Percentiles rank a stretch among this genome's conserved stretches.
phyloP scores from a whole-genome alignment of 2,888 invertebrate genomes.

The Volucella inflata region DNA sequence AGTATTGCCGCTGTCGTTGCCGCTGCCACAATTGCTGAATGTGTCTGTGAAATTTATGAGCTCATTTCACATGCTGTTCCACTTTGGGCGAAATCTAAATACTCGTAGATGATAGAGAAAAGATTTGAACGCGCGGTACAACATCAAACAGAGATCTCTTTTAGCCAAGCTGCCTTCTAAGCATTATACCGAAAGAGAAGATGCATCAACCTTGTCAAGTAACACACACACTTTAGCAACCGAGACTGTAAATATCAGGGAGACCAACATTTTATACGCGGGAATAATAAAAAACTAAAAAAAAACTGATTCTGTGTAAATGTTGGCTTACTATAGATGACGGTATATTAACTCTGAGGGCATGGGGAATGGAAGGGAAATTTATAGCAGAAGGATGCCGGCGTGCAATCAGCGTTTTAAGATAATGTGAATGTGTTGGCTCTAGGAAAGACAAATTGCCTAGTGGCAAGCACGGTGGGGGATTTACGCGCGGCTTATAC shows the following conservation, averaged over 20 bases:
- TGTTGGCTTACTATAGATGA: constrained; percentile 35
- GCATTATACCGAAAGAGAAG: constrained; percentile 50
- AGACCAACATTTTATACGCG: constrained; percentile 21
- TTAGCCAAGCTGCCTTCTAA: constrained; percentile 35
- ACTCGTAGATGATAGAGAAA: constrained; percentile 73
- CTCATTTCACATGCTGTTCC: constrained; percentile 75
- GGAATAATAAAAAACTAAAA: background rate
- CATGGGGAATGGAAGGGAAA: constrained; percentile 74
- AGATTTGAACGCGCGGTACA: constrained; percentile 69
- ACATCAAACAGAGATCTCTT: constrained; percentile 67
- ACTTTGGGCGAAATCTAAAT: constrained; percentile 75
- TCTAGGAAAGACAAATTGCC: constrained; percentile 73
- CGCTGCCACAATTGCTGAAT: constrained; percentile 37
- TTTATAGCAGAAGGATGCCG: constrained; percentile 74
- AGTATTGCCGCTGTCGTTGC: constrained; percentile 4
- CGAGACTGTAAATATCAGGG: constrained; percentile 16
- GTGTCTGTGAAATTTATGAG: constrained; percentile 75
- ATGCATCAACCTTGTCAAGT: constrained; percentile 59
- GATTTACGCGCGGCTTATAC: constrained; percentile 25
- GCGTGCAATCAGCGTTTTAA: constrained; percentile 74
- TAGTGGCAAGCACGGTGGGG: constrained; percentile 57
- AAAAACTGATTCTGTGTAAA: constrained; percentile 36
- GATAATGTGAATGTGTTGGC: constrained; percentile 75
- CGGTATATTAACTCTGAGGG: constrained; percentile 52
- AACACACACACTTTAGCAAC: constrained; percentile 25